Evolutionary conservation across 2,797 vertebrate species (phyloP).

Genomic region (Periparus ater): DNA sequence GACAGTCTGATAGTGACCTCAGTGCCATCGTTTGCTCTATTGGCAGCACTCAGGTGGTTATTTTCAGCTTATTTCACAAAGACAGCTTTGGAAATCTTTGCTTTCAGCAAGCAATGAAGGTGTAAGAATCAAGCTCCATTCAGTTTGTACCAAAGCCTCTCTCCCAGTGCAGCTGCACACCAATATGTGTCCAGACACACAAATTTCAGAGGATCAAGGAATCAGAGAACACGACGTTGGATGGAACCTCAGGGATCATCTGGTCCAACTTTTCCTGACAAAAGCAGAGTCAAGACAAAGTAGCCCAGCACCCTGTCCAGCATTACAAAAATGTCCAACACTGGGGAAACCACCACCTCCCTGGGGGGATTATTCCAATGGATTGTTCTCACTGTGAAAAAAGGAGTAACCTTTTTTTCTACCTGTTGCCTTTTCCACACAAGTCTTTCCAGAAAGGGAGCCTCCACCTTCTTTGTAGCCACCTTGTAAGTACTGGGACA

Average conservation of each 20-base stretch:
- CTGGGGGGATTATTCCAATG: not conserved
- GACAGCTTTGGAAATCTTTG: not conserved
- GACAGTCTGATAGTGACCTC: not conserved
- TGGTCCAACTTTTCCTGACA: not conserved
- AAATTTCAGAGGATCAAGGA: not conserved
- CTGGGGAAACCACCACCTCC: not conserved
- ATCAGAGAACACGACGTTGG: accelerated
- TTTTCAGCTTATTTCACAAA: not conserved
- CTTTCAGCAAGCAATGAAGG: not conserved
- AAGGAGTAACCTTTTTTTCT: not conserved
- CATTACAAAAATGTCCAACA: not conserved
- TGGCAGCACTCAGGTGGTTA: not conserved
- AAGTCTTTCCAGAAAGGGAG: not conserved
- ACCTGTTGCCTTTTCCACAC: not conserved
- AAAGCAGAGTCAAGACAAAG: not conserved
- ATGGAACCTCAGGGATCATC: not conserved
- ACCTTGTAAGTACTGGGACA: not conserved
- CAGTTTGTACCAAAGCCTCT: not conserved
- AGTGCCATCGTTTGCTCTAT: not conserved
- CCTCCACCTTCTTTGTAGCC: not conserved
- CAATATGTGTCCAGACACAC: not conserved
- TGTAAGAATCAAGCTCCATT: not conserved
- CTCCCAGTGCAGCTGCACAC: not conserved
- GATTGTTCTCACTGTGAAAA: not conserved
- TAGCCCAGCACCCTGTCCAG: not conserved